These are phyloP conservation scores for Erebia epiphron DNA, from an alignment of 2,888 invertebrate genomes.

Conservation along the genomic window DNA sequence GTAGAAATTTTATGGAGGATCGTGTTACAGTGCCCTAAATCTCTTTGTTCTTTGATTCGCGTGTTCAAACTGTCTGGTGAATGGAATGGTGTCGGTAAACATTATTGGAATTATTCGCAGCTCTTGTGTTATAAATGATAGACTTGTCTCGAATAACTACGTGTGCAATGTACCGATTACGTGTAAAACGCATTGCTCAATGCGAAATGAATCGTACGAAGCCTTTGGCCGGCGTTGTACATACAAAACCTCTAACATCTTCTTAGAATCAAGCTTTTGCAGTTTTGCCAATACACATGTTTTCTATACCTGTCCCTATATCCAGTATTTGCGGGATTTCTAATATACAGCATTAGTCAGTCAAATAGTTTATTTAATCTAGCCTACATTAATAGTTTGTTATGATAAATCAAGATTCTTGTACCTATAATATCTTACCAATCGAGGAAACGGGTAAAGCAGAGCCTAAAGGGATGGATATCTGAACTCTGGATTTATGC, in stretches of 20 bases:
- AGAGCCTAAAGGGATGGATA: no score
- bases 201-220: slow-evolving; percentile 14
- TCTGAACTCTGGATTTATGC: no score
- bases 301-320: not conserved
- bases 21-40: slow-evolving; percentile 79
- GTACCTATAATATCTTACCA: no score
- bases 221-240: not conserved
- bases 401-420: no score
- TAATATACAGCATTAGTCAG: not conserved
- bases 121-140: slow-evolving; percentile 44
- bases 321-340: not conserved
- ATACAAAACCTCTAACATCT: slow-evolving; percentile 8
- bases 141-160: slow-evolving; percentile 40
- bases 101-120: slow-evolving; percentile 46
- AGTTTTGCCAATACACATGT: slow-evolving; percentile 1
- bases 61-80: slow-evolving; percentile 51
- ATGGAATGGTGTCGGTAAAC: slow-evolving; percentile 53
- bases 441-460: no score
- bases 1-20: slow-evolving; percentile 50
- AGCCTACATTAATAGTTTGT: no score
- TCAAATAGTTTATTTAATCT: no score
- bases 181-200: slow-evolving; percentile 29
- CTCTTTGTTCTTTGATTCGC: slow-evolving; percentile 70
- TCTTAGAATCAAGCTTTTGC: not conserved
- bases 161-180: slow-evolving; percentile 37